Evolutionary conservation across 2,113 vertebrate species (phyloP), one percentile per base, ranked within the genome.

Genomic region (Stictonetta naevosa): DNA sequence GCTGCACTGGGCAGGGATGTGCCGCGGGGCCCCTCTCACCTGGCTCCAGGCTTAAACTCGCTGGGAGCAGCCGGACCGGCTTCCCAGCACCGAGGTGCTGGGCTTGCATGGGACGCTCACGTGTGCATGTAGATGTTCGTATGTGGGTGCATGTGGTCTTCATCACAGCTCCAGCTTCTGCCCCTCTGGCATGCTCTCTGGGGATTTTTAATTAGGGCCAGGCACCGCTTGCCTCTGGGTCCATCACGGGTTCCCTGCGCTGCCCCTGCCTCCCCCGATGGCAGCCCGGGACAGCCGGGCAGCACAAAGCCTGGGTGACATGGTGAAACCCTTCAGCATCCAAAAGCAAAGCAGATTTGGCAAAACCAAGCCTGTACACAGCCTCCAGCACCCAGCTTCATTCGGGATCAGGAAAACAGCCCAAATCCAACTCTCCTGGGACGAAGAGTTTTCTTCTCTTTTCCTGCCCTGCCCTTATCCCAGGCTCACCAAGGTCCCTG

Each of bases 401-500:
- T 46, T 67, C 31, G 9, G 62, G 28, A 77, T 31, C 80, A 91
- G 76, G 88, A 94, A 90, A 96, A 81, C 64, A 28, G 81, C 88
- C 79, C 52, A 93, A 92, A 94, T 88, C 83, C 46, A 86, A 87
- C 4, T 31, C 81, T 83, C 69, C 63, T 0, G 7, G 66, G 84
- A 92, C 91, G 81, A 76, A 93, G 95, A 71, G 90, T 48, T 48
- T 48, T 48, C 20, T 10, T 48, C 46, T 72, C 40, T 72, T 83
- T 96, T 96, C 76, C 76, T 91, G 46, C 94, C 88, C 88, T 93
- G 28, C 68, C 71, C 2, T 95, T 94, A 97, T 96, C 88, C 94
- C 86, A 95, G 87, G 95, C 93, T 94, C 69, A 52, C 92, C 79
- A 55, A 52, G 56, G 55, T 92, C 63, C 59, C 52, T 80, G 64